These are phyloP conservation scores for Threskiornis aethiopicus DNA, from an alignment of 2,797 vertebrate genomes.

Conservation along the genomic window DNA sequence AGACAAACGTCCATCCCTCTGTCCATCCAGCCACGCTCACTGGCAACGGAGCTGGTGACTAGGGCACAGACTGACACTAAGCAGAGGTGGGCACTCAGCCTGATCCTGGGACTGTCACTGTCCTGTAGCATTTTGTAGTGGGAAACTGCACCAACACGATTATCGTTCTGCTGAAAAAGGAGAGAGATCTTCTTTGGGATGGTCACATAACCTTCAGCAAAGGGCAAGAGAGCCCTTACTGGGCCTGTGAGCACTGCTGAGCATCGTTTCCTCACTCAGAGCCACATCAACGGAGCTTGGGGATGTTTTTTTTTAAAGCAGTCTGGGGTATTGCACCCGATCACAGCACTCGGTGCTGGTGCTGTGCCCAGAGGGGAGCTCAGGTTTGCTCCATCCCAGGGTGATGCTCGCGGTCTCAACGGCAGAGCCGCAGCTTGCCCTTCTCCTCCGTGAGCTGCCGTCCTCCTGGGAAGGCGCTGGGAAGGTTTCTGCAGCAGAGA, in stretches of 20 bases:
- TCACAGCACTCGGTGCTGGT: neutral
- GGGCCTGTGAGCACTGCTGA: neutral
- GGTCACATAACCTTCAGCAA: accelerated
- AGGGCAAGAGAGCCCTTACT: neutral
- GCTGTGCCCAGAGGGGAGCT: neutral
- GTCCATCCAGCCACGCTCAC: accelerated
- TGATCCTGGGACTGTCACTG: neutral
- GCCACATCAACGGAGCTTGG: neutral
- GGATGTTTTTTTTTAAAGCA: neutral
- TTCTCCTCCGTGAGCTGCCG: neutral
- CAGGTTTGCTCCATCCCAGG: neutral
- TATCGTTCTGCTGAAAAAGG: neutral
- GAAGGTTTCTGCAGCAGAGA: neutral
- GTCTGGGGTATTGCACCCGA: accelerated
- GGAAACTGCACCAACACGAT: neutral
- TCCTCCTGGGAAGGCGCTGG: neutral
- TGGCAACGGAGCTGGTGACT: accelerated
- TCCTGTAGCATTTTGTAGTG: neutral
- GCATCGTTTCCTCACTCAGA: neutral
- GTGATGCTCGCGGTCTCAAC: accelerated
- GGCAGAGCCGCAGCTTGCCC: neutral
- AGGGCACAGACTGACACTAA: neutral
- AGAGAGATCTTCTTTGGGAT: neutral
- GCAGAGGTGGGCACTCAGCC: neutral
- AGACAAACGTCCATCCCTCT: accelerated